Evolutionary conservation across 2,113 vertebrate genomes (phyloP).

Genomic region (Enhydra lutris): DNA sequence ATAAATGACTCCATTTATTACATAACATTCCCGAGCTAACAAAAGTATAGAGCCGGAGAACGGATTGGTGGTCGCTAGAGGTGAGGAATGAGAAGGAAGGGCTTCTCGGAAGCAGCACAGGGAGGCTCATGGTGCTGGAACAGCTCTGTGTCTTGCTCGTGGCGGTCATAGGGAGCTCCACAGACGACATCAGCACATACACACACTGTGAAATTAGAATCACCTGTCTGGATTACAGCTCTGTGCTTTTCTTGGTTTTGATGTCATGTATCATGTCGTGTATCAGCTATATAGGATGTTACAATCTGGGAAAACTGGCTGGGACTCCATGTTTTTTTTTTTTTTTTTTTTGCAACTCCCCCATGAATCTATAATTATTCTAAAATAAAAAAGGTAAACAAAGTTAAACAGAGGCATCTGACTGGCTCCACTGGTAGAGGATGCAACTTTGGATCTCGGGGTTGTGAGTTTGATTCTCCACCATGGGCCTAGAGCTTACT

Average conservation of each 20-base stretch:
- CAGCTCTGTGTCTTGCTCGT: neutral
- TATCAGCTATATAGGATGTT: neutral
- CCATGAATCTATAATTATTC: neutral
- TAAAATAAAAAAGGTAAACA: neutral
- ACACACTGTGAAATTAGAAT: neutral
- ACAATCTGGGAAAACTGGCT: neutral
- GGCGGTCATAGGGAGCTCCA: no score
- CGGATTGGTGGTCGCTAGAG: neutral
- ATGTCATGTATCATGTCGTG: neutral
- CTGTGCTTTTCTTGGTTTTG: neutral
- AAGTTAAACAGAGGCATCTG: neutral
- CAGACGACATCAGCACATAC: neutral
- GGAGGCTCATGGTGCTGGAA: neutral
- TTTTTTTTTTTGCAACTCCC: neutral
- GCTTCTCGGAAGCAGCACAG: rapidly evolving
- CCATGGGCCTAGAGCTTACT: neutral
- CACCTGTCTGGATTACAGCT: neutral
- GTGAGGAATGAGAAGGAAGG: neutral
- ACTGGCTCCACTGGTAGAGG: neutral
- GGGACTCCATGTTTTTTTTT: neutral
- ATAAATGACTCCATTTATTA: neutral
- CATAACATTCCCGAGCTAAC: neutral
- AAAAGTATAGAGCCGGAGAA: neutral
- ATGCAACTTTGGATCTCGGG: neutral
- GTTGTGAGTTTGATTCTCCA: neutral